These are phyloP conservation scores for Scyliorhinus canicula DNA, from an alignment of 2,797 vertebrate species.

Conservation along the genomic window DNA sequence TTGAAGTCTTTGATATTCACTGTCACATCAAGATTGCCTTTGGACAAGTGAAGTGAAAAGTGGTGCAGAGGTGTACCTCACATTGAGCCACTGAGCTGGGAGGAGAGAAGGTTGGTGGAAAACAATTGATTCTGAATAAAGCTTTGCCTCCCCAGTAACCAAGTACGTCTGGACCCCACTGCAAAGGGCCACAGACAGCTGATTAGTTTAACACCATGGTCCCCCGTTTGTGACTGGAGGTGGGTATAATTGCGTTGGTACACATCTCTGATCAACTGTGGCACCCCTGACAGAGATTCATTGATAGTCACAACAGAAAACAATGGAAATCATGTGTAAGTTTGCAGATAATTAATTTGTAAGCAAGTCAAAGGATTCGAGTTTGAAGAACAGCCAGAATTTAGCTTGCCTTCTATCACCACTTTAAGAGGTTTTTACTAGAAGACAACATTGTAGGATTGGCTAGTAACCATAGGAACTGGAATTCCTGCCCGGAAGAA, in stretches of 20 bases:
- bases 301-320: not conserved
- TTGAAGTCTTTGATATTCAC: not conserved
- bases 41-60: not conserved
- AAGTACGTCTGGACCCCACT: not conserved
- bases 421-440: conserved; percentile 11
- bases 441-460: not conserved
- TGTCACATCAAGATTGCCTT: not conserved
- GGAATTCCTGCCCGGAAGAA: conserved; percentile 24
- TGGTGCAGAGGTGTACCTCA: not conserved
- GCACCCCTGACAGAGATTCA: not conserved
- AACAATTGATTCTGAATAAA: not conserved
- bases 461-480: conserved; percentile 6
- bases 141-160: not conserved
- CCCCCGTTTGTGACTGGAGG: not conserved
- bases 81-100: too few relatives aligned
- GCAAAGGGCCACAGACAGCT: not conserved
- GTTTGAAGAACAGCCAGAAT: not conserved
- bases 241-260: not conserved
- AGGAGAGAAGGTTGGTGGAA: not conserved
- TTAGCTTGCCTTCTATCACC: not conserved
- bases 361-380: not conserved
- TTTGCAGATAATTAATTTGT: not conserved
- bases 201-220: not conserved
- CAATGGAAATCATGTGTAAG: not conserved
- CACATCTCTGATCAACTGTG: not conserved